Evolutionary conservation across 64 coral and sea anemone genomes (phyloP), one percentile per base, ranked within the genome.

Genomic region (Pocillopora verrucosa): DNA sequence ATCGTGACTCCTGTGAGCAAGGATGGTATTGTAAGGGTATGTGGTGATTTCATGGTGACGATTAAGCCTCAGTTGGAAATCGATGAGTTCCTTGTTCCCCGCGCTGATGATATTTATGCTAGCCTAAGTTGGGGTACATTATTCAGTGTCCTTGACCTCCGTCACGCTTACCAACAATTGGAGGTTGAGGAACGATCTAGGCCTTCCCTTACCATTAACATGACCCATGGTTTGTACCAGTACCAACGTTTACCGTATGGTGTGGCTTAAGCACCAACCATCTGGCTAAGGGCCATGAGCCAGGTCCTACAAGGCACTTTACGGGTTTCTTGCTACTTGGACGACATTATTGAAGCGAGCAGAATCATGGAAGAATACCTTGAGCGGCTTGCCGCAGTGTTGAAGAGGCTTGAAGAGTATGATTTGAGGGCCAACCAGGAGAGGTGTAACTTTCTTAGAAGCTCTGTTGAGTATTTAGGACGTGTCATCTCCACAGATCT

Each of bases 401-500:
- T 82, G 65, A 14, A 36, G 24, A 67, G 78, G 67, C 65, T 90
- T 37, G 88, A 82, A n/a, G 78, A 90, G 12, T 72, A 81, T 60
- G 78, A 51, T 19, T 57, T 82, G 63, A 90, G 51, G 41, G 88
- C 79, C 36, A 90, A 82, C 65, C 64, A 13, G 24, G 64, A 80
- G 59, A 89, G 79, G 63, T 90, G 88, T 30, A 80, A 51, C 59
- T 90, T 90, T 11, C 62, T 82, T 11, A 70, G 34, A 57, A 45
- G 67, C 35, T 90, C 61, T 34, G 88, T 74, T 9, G 88, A 90
- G 56, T 81, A 90, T 24, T 20, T 80, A 9, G 88, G 77, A 2
- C 87, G 79, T 59, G 51, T 90, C 16, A 81, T 90, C 14, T 81
- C 77, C 30, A 34, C 88, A n/a, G n/a, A n/a, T n/a, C n/a, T n/a